Percentiles rank a stretch among this genome's conserved stretches.
These are phyloP conservation scores for Dicrurus megarhynchus DNA, from an alignment of 2,113 vertebrate species.

Conservation along the genomic window DNA sequence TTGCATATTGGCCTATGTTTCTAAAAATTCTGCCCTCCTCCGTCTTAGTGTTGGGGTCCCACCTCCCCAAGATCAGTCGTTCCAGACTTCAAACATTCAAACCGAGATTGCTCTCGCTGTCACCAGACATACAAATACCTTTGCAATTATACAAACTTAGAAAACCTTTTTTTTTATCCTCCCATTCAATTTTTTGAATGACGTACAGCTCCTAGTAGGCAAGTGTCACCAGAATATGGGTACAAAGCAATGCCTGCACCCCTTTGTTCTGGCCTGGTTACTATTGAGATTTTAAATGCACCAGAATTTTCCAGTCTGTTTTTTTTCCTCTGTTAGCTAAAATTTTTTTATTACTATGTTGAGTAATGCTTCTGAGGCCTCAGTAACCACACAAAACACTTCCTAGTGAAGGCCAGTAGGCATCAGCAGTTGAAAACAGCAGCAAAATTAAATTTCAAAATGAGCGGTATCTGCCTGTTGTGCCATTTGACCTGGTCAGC, in stretches of 20 bases:
- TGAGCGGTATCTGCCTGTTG: not conserved
- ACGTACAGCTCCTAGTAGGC: not conserved
- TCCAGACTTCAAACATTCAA: not conserved
- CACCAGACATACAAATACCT: not conserved
- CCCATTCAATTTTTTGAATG: not conserved
- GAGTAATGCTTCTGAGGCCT: not conserved
- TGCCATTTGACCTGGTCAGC: not conserved
- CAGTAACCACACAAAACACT: not conserved
- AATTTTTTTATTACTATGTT: not conserved
- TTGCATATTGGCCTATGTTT: not conserved
- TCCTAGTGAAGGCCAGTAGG: not conserved
- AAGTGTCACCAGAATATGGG: not conserved
- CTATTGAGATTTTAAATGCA: not conserved
- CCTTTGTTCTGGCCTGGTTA: not conserved
- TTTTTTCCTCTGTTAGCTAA: not conserved
- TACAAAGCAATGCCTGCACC: not conserved
- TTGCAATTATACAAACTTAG: not conserved
- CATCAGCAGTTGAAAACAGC: not conserved
- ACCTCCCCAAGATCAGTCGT: not conserved
- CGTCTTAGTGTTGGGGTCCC: not conserved
- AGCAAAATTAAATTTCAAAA: not conserved
- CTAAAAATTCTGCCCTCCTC: not conserved
- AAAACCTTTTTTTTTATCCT: not conserved
- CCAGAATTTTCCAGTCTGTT: not conserved
- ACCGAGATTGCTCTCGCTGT: accelerated